Evolutionary conservation across 2,888 invertebrate species (phyloP), one percentile per base, ranked within the genome.

Genomic region (Thymelicus acteon): DNA sequence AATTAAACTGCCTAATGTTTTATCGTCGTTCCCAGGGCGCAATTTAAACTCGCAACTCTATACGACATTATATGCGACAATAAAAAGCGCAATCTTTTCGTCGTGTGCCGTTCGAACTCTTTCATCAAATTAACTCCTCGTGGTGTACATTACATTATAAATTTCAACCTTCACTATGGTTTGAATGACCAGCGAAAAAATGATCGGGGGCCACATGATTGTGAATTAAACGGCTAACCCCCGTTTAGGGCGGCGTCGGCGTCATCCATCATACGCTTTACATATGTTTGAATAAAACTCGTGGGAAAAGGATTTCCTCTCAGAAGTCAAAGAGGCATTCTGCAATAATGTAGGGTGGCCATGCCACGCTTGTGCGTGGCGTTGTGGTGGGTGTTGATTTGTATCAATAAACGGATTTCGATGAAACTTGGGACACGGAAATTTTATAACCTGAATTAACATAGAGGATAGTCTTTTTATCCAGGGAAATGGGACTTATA

Each of bases 211-310:
- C 76, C 82, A 79, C 80, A 81, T 84, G 92, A 92, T 93, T 87
- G 89, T 91, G 89, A 92, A 91, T 93, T 93, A 92, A 93, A 91
- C 89, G 88, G 84, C 86, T 82, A 84, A 85, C 91, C 88, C 88
- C 87, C 85, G 85, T 79, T 79, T 72, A 82, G 89, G 89, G 89
- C 85, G 87, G 86, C 86, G 82, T 79, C 76, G 79, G 86, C 81
- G 87, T 87, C 93, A 94, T 94, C 94, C 92, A 94, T 94, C 94
- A 94, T 92, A 90, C 89, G 94, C 94, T 94, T 94, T 94, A 94
- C 94, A 94, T 94, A 94, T 94, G 94, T 94, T 94, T 93, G 92
- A 92, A 91, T 93, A 93, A 94, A 93, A 91, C 94, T 85, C 94
- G 94, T 94, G 94, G 94, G 94, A 94, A 93, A 93, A 92, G 92